Conservation (phyloP, 2,888 invertebrate species). For the Eilema griseolum region DNA sequence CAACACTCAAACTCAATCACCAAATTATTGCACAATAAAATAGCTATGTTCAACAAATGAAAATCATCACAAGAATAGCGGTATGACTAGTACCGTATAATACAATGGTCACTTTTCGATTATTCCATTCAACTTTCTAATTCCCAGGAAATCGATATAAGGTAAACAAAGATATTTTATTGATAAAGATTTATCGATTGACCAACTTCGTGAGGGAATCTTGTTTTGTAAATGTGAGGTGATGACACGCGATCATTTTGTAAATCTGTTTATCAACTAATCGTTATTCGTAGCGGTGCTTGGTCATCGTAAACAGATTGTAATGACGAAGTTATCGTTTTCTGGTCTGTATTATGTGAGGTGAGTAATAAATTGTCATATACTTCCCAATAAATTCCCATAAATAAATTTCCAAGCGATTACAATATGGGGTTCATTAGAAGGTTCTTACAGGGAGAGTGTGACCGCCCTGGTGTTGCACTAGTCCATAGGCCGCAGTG, state of each 20-base stretch:
- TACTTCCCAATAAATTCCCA: no score
- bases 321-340: background rate
- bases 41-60: background rate
- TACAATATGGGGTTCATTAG: no score
- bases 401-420: no score
- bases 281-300: constrained; percentile 4
- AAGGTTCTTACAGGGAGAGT: no score
- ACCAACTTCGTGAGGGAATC: constrained; percentile 51
- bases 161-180: constrained; percentile 57
- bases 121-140: constrained; percentile 54
- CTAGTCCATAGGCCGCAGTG: no score
- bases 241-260: constrained; percentile 26
- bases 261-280: constrained; percentile 5
- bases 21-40: constrained; percentile 32
- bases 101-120: constrained; percentile 46
- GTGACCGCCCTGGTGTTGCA: no score
- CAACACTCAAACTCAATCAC: constrained; percentile 18
- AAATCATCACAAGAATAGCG: constrained; percentile 32
- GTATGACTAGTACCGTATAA: constrained; percentile 36
- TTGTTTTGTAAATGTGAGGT: constrained; percentile 35
- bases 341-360: background rate
- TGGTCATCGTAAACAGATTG: background rate
- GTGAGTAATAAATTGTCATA: background rate
- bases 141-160: constrained; percentile 56
- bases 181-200: constrained; percentile 48